Conservation (phyloP, 53 echinoderm and acorn worm species). For the Paelopatides confundens region DNA sequence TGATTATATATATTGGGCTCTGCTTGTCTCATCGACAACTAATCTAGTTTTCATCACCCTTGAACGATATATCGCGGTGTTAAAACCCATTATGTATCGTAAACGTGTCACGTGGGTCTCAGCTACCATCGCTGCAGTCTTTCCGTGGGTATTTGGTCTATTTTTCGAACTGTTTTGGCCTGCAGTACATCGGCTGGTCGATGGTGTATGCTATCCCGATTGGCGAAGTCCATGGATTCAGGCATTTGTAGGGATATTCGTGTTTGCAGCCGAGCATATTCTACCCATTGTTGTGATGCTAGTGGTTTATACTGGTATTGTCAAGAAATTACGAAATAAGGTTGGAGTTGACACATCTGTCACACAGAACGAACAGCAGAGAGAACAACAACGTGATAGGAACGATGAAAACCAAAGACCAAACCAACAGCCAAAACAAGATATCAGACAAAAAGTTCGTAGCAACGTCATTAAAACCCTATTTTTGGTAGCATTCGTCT, state of each 20-base stretch:
- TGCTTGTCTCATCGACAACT: slow-evolving; percentile 47
- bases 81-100: slow-evolving; percentile 47
- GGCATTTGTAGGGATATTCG: slow-evolving; percentile 51
- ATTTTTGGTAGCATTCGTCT: slow-evolving; percentile 52
- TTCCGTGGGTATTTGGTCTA: slow-evolving; percentile 43
- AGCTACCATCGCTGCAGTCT: slow-evolving; percentile 15
- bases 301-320: slow-evolving; percentile 59
- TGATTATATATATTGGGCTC: slow-evolving; percentile 57
- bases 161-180: slow-evolving; percentile 55
- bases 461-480: slow-evolving; percentile 63
- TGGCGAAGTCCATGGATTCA: slow-evolving; percentile 61
- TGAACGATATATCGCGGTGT: slow-evolving; percentile 57
- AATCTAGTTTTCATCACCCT: slow-evolving; percentile 54
- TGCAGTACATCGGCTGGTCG: slow-evolving; percentile 27
- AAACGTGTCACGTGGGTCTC: background rate
- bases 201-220: slow-evolving; percentile 50
- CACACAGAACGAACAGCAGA: background rate
- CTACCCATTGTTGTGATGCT: slow-evolving; percentile 66
- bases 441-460: slow-evolving; percentile 26
- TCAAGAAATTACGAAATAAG: slow-evolving; percentile 47
- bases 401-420: background rate
- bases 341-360: background rate
- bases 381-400: background rate
- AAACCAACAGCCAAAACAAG: background rate
- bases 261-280: slow-evolving; percentile 65